Percentiles rank a stretch among this genome's conserved stretches.
Conservation (phyloP, 2,113 vertebrate genomes). For the Callipepla californica region DNA sequence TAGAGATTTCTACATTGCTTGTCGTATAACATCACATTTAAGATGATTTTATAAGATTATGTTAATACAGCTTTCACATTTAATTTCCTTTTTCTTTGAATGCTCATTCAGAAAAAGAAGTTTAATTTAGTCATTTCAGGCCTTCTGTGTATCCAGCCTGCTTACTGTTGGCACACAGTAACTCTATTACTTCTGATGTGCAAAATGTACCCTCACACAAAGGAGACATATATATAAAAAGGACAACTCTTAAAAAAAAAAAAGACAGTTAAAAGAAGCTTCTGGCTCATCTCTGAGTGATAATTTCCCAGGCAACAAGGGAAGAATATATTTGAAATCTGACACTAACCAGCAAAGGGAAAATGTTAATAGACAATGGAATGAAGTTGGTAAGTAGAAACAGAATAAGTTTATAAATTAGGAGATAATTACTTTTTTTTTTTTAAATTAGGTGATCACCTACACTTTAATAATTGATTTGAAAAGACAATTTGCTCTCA, state of each 20-base stretch:
- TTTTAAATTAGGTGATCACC: conserved; percentile 43
- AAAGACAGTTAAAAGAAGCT: conserved; percentile 28
- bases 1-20: not conserved
- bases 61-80: not conserved
- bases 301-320: conserved; percentile 73
- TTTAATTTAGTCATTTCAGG: not conserved
- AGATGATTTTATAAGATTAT: not conserved
- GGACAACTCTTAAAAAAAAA: not conserved
- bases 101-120: not conserved
- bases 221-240: conserved; percentile 7
- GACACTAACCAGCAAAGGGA: conserved; percentile 37
- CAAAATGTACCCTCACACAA: not conserved
- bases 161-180: not conserved
- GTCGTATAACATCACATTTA: not conserved
- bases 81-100: conserved; percentile 26
- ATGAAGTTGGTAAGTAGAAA: conserved; percentile 22
- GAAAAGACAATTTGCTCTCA: conserved; percentile 12
- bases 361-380: conserved; percentile 44
- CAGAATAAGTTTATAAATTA: conserved; percentile 48
- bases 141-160: not conserved
- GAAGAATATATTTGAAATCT: conserved; percentile 43
- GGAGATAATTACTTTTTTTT: conserved; percentile 13
- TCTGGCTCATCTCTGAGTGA: conserved; percentile 43
- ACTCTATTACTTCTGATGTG: not conserved
- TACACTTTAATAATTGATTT: conserved; percentile 47